Percentiles rank a stretch among this genome's conserved stretches.
These are phyloP conservation scores for Capitulum mitella DNA, from an alignment of 2,888 invertebrate genomes.

Conservation along the genomic window DNA sequence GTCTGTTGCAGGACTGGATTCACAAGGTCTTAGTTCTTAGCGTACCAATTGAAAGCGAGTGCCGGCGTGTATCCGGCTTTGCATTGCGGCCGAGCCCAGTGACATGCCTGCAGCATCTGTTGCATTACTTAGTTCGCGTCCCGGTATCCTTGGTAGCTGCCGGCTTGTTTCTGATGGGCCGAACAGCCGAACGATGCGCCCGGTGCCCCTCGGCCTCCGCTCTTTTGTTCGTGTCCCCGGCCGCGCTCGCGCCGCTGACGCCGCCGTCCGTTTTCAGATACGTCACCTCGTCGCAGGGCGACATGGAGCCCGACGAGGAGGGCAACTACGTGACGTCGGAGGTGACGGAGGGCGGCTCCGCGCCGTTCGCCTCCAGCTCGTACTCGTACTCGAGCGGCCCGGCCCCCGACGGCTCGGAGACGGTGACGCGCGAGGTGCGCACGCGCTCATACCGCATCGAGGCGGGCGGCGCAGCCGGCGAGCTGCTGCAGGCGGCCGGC, in stretches of 20 bases:
- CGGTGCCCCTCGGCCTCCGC: too few relatives aligned
- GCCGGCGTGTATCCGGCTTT: too few relatives aligned
- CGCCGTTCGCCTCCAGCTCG: constrained; percentile 28
- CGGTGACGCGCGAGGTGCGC: background rate
- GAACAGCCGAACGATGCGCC: too few relatives aligned
- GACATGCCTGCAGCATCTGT: too few relatives aligned
- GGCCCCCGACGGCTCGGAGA: constrained; percentile 18
- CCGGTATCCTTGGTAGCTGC: too few relatives aligned
- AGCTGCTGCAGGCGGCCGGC: constrained; percentile 69
- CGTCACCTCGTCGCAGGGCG: background rate
- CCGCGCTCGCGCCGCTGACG: background rate
- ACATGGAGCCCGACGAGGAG: background rate
- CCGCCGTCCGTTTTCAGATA: background rate
- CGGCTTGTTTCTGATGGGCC: too few relatives aligned
- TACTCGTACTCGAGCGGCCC: constrained; percentile 29
- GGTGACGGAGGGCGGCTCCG: background rate
- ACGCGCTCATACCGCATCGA: constrained; percentile 43
- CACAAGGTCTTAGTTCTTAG: too few relatives aligned
- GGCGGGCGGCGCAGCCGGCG: constrained; percentile 53
- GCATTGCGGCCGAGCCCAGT: too few relatives aligned
- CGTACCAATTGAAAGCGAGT: too few relatives aligned
- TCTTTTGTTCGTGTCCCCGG: too few relatives aligned
- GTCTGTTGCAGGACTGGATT: too few relatives aligned
- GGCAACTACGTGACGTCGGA: background rate
- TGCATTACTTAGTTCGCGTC: too few relatives aligned